Percentiles rank a stretch among this genome's conserved stretches.
Conservation (phyloP, 2,888 invertebrate genomes). For the Drosophila atroscutellata region DNA sequence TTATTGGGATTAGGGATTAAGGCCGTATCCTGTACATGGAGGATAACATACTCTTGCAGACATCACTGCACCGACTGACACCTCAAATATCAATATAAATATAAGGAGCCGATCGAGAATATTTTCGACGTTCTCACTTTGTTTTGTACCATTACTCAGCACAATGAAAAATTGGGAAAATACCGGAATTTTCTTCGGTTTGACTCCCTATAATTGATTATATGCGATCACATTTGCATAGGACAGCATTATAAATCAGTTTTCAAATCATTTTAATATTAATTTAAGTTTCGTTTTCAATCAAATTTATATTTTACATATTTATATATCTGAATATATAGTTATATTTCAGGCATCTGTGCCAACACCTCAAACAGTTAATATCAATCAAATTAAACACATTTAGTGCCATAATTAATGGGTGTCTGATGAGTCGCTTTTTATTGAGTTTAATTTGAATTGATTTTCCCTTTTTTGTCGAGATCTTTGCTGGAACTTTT, state of each 20-base stretch:
- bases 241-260: not conserved
- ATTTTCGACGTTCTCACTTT: not conserved
- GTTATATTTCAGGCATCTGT: too few relatives aligned
- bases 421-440: conserved; percentile 16
- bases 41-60: too few relatives aligned
- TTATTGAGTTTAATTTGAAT: not conserved
- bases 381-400: not conserved
- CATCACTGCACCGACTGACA: too few relatives aligned
- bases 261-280: not conserved
- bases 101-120: not conserved
- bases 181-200: not conserved
- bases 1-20: too few relatives aligned
- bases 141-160: not conserved
- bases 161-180: not conserved
- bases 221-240: not conserved
- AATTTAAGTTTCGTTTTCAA: not conserved
- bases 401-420: conserved; percentile 4
- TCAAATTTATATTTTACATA: not conserved
- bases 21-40: too few relatives aligned
- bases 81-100: too few relatives aligned
- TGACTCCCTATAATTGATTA: too few relatives aligned
- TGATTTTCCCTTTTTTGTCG: not conserved
- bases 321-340: too few relatives aligned
- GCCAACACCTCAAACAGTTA: not conserved
- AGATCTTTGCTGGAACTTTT: conserved; percentile 38